Percentiles rank a stretch among this genome's conserved stretches.
These are phyloP conservation scores for Phyllostomus discolor DNA, from an alignment of 2,113 vertebrate genomes.

Conservation along the genomic window DNA sequence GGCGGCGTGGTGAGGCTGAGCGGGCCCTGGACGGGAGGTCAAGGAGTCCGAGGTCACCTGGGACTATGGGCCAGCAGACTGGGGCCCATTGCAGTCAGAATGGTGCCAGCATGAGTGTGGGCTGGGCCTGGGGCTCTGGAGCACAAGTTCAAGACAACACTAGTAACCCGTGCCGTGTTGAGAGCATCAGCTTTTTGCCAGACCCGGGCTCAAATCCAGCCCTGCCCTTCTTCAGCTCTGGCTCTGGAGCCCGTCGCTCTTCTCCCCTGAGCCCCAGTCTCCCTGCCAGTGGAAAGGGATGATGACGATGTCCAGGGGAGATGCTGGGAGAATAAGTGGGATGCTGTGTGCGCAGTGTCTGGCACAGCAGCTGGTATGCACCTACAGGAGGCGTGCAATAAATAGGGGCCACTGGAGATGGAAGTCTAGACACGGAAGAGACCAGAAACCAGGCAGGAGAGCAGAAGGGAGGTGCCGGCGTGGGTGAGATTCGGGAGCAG, in stretches of 20 bases:
- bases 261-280: not conserved
- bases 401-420: not conserved
- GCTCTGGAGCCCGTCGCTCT: not conserved
- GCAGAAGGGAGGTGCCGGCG: not conserved
- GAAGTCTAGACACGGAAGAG: not conserved
- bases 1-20: not conserved
- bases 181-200: not conserved
- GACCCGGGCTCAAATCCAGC: not conserved
- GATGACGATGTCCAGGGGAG: not conserved
- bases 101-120: not conserved
- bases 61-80: not conserved
- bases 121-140: not conserved
- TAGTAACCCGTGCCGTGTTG: not conserved
- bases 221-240: not conserved
- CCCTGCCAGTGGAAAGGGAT: not conserved
- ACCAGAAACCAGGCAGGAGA: not conserved
- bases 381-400: not conserved
- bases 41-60: not conserved
- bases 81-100: not conserved
- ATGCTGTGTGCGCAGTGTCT: rapidly evolving
- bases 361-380: not conserved
- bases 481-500: not conserved
- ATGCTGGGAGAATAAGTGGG: not conserved
- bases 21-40: not conserved
- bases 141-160: not conserved